phyloP scores from a whole-genome alignment of 2,797 vertebrate genomes.

The Trichosurus vulpecula region DNA sequence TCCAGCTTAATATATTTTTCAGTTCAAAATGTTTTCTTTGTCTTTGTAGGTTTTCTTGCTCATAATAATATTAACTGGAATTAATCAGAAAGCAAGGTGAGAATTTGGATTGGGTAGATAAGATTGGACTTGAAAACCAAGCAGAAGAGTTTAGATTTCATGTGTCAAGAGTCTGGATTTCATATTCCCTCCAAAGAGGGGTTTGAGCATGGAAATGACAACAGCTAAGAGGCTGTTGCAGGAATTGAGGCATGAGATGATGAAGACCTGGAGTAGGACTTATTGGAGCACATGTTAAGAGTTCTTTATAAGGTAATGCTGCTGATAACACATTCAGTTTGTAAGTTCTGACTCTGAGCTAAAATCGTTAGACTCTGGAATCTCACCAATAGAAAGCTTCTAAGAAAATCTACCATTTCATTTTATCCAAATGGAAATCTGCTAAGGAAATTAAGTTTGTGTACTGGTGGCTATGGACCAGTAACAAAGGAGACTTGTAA shows the following conservation, averaged over 20 bases:
- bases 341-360: background rate
- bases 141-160: background rate
- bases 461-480: background rate
- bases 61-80: background rate
- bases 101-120: background rate
- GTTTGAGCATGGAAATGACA: background rate
- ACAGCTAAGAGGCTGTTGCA: background rate
- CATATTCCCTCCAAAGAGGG: background rate
- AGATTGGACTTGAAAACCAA: no score
- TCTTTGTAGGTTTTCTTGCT: background rate
- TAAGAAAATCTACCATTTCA: slow-evolving; percentile 16
- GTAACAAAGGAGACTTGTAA: slow-evolving; percentile 34
- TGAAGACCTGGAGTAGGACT: background rate
- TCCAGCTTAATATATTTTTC: background rate
- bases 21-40: background rate
- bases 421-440: slow-evolving; percentile 36
- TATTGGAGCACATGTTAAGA: background rate
- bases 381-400: background rate
- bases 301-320: slow-evolving; percentile 22
- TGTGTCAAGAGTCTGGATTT: background rate
- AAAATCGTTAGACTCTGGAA: background rate
- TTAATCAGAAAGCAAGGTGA: background rate
- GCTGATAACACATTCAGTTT: background rate
- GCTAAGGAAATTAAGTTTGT: slow-evolving; percentile 25
- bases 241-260: background rate